Evolutionary conservation across 2,888 invertebrate species (phyloP).

Genomic region (Cataglyphis rosenhaueri): DNA sequence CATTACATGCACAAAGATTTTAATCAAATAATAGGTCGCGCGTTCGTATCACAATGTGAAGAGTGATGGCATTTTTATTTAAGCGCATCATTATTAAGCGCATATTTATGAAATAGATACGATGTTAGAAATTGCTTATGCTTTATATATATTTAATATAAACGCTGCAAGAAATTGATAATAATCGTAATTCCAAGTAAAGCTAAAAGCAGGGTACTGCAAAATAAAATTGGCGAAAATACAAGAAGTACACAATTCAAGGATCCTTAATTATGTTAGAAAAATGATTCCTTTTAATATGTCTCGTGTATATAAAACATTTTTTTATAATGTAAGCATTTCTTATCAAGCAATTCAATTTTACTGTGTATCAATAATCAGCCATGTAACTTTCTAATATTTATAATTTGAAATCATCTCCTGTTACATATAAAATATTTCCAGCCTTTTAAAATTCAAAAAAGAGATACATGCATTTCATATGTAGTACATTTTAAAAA

Average conservation of each 20-base stretch:
- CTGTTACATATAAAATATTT: slow-evolving; percentile 15
- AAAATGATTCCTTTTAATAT: slow-evolving; percentile 13
- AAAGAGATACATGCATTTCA: slow-evolving; percentile 6
- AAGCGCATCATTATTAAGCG: no score
- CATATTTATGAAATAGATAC: slow-evolving; percentile 20
- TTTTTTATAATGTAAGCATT: background rate
- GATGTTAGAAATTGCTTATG: slow-evolving; percentile 18
- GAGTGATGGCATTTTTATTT: slow-evolving; percentile 18
- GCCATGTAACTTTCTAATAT: background rate
- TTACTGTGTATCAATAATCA: background rate
- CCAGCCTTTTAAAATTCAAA: background rate
- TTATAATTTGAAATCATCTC: background rate
- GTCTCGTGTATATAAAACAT: background rate
- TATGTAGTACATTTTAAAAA: background rate
- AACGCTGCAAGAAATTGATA: slow-evolving; percentile 57
- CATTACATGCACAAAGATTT: slow-evolving; percentile 39
- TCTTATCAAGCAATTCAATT: background rate
- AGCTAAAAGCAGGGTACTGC: slow-evolving; percentile 46
- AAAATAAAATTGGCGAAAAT: slow-evolving; percentile 38
- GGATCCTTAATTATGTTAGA: background rate
- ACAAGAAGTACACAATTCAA: slow-evolving; percentile 6
- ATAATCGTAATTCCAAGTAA: slow-evolving; percentile 28
- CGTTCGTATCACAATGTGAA: slow-evolving; percentile 16
- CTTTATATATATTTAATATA: slow-evolving; percentile 31
- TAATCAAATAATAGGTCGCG: slow-evolving; percentile 17